Percentiles rank a stretch among this genome's conserved stretches.
phyloP scores from a whole-genome alignment of 2,888 invertebrate genomes.

The Apodemia mormo region DNA sequence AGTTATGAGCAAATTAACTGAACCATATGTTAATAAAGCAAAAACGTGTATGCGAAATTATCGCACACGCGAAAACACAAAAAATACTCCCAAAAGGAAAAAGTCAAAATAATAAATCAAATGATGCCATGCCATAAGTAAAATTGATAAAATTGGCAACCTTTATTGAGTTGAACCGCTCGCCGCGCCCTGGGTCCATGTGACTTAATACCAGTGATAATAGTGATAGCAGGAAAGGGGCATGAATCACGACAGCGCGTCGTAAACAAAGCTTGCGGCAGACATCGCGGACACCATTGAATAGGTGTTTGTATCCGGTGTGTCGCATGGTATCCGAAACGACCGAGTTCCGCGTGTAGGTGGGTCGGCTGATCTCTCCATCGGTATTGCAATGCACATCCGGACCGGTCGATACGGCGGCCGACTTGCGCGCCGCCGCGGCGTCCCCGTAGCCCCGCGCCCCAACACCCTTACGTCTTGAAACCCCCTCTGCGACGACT shows the following conservation, averaged over 20 bases:
- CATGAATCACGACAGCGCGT: slow-evolving; percentile 27
- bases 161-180: slow-evolving; percentile 30
- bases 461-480: slow-evolving; percentile 49
- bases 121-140: slow-evolving; percentile 23
- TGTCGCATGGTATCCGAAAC: slow-evolving; percentile 41
- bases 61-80: background rate
- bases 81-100: slow-evolving; percentile 15
- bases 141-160: slow-evolving; percentile 30
- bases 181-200: slow-evolving; percentile 26
- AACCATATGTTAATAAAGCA: background rate
- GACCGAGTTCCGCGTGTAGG: slow-evolving; percentile 57
- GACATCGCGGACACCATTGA: slow-evolving; percentile 32
- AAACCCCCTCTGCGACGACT: slow-evolving; percentile 54
- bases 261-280: slow-evolving; percentile 34
- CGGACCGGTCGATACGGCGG: slow-evolving; percentile 77
- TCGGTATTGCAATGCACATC: slow-evolving; percentile 73
- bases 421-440: slow-evolving; percentile 74
- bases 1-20: background rate
- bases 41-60: background rate
- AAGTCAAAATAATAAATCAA: slow-evolving; percentile 12
- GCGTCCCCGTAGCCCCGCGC: slow-evolving; percentile 56
- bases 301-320: slow-evolving; percentile 34
- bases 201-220: slow-evolving; percentile 29
- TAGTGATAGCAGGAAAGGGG: slow-evolving; percentile 32
- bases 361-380: slow-evolving; percentile 66